Evolutionary conservation across 2,888 invertebrate species (phyloP).

Genomic region (Carcina quercana): DNA sequence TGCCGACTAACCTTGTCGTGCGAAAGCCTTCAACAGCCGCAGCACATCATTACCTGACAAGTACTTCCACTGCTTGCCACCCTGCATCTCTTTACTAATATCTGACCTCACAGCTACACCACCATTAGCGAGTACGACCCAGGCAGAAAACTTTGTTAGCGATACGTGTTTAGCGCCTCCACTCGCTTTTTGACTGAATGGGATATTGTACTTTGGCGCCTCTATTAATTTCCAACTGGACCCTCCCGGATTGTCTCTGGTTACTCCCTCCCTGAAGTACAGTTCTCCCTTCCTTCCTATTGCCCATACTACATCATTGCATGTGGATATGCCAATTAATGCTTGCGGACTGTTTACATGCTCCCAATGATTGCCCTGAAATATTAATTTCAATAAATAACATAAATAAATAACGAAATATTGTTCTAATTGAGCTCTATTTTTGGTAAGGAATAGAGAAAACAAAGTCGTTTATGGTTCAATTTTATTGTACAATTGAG

Average conservation of each 20-base stretch:
- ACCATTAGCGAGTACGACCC: conserved; percentile 86
- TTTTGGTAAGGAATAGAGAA: too few species aligned
- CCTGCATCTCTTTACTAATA: conserved; percentile 82
- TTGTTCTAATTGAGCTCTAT: too few species aligned
- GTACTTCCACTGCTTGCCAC: conserved; percentile 90
- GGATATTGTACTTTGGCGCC: conserved; percentile 54
- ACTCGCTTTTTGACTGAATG: conserved; percentile 40
- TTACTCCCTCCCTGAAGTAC: conserved; percentile 86
- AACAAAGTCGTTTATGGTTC: too few species aligned
- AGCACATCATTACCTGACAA: conserved; percentile 45
- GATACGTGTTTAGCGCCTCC: conserved; percentile 82
- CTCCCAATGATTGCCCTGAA: conserved; percentile 84
- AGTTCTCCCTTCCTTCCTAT: conserved; percentile 90
- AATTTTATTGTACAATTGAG: too few species aligned
- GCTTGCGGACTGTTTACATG: conserved; percentile 88
- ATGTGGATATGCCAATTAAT: conserved; percentile 81
- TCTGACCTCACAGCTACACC: conserved; percentile 85
- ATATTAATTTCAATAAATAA: too few species aligned
- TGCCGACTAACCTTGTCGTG: conserved; percentile 8
- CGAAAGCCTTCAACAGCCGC: conserved; percentile 7
- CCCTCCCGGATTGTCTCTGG: conserved; percentile 77
- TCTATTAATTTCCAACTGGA: conserved; percentile 88
- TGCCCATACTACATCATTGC: conserved; percentile 86
- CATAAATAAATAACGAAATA: too few species aligned
- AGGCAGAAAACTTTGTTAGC: conserved; percentile 81